Evolutionary conservation across 1,140 invertebrate species (phyloP).

Genomic region (Macrosteles quadrilineatus): DNA sequence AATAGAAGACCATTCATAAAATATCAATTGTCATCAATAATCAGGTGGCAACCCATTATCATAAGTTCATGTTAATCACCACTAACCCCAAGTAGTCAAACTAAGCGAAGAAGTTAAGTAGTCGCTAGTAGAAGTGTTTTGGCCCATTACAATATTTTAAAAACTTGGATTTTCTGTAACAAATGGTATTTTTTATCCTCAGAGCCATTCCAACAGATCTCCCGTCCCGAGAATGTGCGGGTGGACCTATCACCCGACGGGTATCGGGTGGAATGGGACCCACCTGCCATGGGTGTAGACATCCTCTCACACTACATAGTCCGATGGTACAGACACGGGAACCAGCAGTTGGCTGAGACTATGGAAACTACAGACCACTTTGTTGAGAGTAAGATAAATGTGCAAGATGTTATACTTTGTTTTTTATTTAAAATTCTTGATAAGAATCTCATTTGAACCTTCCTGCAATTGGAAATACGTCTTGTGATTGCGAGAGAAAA

Average conservation of each 20-base stretch:
- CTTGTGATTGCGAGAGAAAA: too few species aligned
- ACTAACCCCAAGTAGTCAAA: too few species aligned
- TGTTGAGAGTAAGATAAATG: neutral
- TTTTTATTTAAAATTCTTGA: slow-evolving; percentile 13
- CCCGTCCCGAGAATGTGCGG: slow-evolving; percentile 66
- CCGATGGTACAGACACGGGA: slow-evolving; percentile 60
- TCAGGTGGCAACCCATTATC: too few species aligned
- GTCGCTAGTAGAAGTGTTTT: too few species aligned
- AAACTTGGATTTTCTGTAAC: too few species aligned
- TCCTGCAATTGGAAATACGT: too few species aligned
- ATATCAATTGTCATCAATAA: too few species aligned
- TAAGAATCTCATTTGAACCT: neutral
- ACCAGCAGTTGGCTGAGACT: slow-evolving; percentile 47
- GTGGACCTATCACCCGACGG: slow-evolving; percentile 61
- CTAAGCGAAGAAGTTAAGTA: too few species aligned
- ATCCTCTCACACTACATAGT: slow-evolving; percentile 60
- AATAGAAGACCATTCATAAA: too few species aligned
- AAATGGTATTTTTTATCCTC: too few species aligned
- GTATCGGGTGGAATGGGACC: slow-evolving; percentile 71
- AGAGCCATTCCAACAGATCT: slow-evolving; percentile 52
- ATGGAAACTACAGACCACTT: slow-evolving; percentile 6
- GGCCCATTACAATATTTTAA: too few species aligned
- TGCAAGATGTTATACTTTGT: neutral
- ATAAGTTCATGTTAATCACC: too few species aligned
- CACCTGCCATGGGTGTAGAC: slow-evolving; percentile 61